phyloP scores from a whole-genome alignment of 1,140 invertebrate species.

The Rhysida immarginata region DNA sequence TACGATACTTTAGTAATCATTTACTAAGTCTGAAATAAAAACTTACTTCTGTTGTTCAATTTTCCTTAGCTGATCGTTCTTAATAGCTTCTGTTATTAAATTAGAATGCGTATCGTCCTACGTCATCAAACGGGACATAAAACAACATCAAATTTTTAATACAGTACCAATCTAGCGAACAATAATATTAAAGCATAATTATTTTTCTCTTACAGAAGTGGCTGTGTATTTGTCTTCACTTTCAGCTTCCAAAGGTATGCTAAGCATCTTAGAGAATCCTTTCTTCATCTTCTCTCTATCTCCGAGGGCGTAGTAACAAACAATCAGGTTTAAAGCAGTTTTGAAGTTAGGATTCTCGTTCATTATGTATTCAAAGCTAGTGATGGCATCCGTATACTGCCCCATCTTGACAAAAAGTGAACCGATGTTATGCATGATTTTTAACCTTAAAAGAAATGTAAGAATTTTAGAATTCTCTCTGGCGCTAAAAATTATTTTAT shows the following conservation, averaged over 20 bases:
- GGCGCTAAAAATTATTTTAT: no score
- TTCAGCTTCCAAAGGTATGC: conserved; percentile 67
- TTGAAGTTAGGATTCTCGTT: conserved; percentile 81
- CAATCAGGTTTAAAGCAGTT: conserved; percentile 69
- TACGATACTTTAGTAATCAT: no score
- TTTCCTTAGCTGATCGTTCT: conserved; percentile 57
- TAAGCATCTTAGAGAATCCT: conserved; percentile 75
- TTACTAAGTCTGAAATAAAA: no score
- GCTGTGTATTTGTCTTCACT: conserved; percentile 61
- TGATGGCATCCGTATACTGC: conserved; percentile 86
- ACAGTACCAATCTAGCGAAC: no score
- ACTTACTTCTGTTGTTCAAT: conserved; percentile 50
- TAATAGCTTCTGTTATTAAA: conserved; percentile 58
- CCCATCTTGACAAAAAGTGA: conserved; percentile 89
- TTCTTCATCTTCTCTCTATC: conserved; percentile 90
- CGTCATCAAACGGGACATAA: conserved; percentile 5
- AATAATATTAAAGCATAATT: no score
- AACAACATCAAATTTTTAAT: conserved; percentile 1
- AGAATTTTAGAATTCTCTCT: no score
- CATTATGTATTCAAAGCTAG: conserved; percentile 96
- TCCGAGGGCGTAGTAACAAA: conserved; percentile 84
- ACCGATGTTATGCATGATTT: conserved; percentile 98
- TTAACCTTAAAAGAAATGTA: conserved; percentile 56
- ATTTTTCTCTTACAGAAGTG: conserved; percentile 27
- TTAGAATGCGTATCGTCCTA: conserved; percentile 55